Evolutionary conservation across 2,888 invertebrate species (phyloP).

Genomic region (Tiliacea citrago): DNA sequence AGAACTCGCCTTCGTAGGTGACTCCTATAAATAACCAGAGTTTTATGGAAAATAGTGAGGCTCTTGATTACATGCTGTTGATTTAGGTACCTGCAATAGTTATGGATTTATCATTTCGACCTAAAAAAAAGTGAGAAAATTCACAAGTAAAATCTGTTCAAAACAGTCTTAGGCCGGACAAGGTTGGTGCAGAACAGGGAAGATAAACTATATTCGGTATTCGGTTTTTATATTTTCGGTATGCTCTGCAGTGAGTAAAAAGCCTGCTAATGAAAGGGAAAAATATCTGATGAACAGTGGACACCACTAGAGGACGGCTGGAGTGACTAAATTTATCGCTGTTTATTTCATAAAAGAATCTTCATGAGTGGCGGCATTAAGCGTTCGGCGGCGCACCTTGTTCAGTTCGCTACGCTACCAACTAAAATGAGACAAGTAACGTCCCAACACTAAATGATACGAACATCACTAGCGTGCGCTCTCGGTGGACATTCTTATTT

Average conservation of each 20-base stretch:
- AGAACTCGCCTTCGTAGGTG: constrained; percentile 21
- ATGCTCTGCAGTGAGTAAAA: not conserved
- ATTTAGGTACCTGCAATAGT: not conserved
- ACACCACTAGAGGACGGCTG: not conserved
- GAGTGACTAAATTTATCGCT: no score
- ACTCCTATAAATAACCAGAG: constrained; percentile 8
- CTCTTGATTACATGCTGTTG: not conserved
- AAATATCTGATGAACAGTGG: not conserved
- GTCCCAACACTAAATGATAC: no score
- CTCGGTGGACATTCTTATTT: no score
- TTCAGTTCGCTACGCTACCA: not conserved
- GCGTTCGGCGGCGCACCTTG: not conserved
- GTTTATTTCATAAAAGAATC: not conserved
- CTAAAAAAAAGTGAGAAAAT: not conserved
- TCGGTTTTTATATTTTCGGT: no score
- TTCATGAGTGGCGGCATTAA: not conserved
- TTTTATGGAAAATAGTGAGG: not conserved
- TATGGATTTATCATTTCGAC: not conserved
- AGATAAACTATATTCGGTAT: not conserved
- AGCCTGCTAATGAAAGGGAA: no score
- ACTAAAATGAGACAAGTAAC: not conserved
- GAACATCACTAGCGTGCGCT: no score
- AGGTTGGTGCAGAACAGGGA: not conserved
- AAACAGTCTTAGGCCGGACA: not conserved
- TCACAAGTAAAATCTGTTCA: not conserved